Evolutionary conservation across 2,888 invertebrate species (phyloP).

Genomic region (Anorthoa munda): DNA sequence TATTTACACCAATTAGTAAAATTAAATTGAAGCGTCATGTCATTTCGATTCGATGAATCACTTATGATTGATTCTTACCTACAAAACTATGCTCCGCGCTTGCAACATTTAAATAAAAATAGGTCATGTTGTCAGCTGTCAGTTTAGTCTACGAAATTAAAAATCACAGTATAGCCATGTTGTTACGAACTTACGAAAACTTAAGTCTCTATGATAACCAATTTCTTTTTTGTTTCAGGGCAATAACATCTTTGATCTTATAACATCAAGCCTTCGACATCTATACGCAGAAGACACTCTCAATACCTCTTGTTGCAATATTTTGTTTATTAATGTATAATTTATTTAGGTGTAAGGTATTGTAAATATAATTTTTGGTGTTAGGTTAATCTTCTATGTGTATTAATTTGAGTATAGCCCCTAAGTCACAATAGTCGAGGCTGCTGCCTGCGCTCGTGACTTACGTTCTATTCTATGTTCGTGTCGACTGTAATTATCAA

Average conservation of each 20-base stretch:
- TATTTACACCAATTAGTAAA: no score
- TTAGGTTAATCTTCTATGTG: slow-evolving; percentile 26
- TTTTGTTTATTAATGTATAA: slow-evolving; percentile 48
- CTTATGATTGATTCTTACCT: no score
- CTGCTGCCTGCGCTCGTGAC: slow-evolving; percentile 7
- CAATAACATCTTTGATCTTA: slow-evolving; percentile 12
- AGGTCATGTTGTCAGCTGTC: no score
- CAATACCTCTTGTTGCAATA: slow-evolving; percentile 58
- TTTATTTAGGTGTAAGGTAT: slow-evolving; percentile 30
- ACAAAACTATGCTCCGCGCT: no score
- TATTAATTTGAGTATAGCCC: slow-evolving; percentile 20
- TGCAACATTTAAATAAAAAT: no score
- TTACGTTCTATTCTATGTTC: slow-evolving; percentile 18
- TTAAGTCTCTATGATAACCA: not conserved
- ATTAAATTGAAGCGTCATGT: no score
- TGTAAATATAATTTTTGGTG: slow-evolving; percentile 52
- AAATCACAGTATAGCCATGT: no score
- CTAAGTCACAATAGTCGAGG: slow-evolving; percentile 28
- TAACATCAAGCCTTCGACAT: slow-evolving; percentile 12
- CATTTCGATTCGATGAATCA: no score
- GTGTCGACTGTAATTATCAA: slow-evolving; percentile 10
- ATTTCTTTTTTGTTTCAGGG: slow-evolving; percentile 33
- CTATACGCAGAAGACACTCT: slow-evolving; percentile 37
- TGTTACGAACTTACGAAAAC: not conserved
- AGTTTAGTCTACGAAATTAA: no score